These are phyloP conservation scores for Cichladusa arquata DNA, from an alignment of 2,113 vertebrate genomes.

Conservation along the genomic window DNA sequence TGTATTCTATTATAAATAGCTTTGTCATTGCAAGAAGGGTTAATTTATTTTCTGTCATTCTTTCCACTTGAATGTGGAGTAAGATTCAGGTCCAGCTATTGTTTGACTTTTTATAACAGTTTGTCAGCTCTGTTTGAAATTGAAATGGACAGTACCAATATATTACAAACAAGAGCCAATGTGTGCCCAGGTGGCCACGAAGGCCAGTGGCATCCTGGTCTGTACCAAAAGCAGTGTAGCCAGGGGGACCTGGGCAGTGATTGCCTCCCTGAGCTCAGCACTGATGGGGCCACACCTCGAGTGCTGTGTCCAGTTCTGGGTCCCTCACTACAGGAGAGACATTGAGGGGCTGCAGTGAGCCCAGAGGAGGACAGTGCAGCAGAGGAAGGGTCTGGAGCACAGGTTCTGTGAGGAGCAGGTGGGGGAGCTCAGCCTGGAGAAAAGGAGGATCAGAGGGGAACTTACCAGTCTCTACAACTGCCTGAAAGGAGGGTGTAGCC, in stretches of 20 bases:
- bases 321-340: background rate
- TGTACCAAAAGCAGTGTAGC: background rate
- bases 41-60: background rate
- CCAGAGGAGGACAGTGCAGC: background rate
- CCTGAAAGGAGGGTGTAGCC: background rate
- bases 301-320: background rate
- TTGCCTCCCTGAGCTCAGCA: background rate
- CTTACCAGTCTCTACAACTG: rapidly evolving
- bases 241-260: background rate
- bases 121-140: background rate
- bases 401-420: background rate
- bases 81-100: background rate
- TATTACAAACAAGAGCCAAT: background rate
- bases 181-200: background rate
- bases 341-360: rapidly evolving
- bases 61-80: background rate
- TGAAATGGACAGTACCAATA: background rate
- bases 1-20: background rate
- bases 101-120: background rate
- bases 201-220: background rate
- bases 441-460: background rate
- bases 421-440: background rate
- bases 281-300: rapidly evolving
- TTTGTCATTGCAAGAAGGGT: background rate
- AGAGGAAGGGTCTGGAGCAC: background rate